A percentile compares a stretch with the other conserved stretches of the same genome.
Conservation (phyloP, 2,797 vertebrate species). For the Labroides dimidiatus region DNA sequence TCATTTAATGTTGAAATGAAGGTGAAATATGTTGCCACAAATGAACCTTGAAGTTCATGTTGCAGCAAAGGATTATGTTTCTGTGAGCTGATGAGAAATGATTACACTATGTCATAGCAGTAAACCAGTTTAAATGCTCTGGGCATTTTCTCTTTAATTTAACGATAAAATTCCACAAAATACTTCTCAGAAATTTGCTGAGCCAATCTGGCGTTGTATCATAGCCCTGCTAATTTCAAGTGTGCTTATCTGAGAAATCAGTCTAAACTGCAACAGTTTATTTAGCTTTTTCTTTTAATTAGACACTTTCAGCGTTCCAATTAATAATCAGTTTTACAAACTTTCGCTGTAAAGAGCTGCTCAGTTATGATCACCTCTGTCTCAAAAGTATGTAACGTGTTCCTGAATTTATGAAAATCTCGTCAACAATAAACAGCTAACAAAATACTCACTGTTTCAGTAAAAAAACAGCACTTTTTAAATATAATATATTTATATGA, state of each 20-base stretch:
- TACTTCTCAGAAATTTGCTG: slow-evolving; percentile 9
- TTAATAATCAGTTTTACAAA: slow-evolving; percentile 9
- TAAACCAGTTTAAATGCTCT: slow-evolving; percentile 6
- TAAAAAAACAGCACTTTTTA: slow-evolving; percentile 63
- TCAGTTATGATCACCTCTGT: slow-evolving; percentile 25
- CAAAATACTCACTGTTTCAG: slow-evolving; percentile 59
- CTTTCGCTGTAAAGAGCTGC: slow-evolving; percentile 24
- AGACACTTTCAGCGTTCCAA: slow-evolving; percentile 19
- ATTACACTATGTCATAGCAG: slow-evolving; percentile 24
- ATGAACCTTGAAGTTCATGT: slow-evolving; percentile 38
- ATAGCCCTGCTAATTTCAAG: slow-evolving; percentile 25
- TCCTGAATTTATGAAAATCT: slow-evolving; percentile 40
- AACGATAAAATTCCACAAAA: slow-evolving; percentile 22
- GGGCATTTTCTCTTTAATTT: neutral
- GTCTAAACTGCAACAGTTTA: neutral
- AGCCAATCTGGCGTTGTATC: slow-evolving; percentile 19
- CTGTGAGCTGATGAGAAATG: slow-evolving; percentile 17
- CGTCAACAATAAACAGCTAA: slow-evolving; percentile 51
- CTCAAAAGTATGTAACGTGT: slow-evolving; percentile 37
- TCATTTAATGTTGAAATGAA: slow-evolving; percentile 25
- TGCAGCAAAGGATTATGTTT: slow-evolving; percentile 12
- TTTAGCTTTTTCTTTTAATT: slow-evolving; percentile 3
- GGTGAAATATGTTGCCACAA: slow-evolving; percentile 21
- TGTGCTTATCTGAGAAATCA: slow-evolving; percentile 25
- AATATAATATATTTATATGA: slow-evolving; percentile 64